phyloP scores from a whole-genome alignment of 1,140 invertebrate species.

The Monochamus saltuarius region DNA sequence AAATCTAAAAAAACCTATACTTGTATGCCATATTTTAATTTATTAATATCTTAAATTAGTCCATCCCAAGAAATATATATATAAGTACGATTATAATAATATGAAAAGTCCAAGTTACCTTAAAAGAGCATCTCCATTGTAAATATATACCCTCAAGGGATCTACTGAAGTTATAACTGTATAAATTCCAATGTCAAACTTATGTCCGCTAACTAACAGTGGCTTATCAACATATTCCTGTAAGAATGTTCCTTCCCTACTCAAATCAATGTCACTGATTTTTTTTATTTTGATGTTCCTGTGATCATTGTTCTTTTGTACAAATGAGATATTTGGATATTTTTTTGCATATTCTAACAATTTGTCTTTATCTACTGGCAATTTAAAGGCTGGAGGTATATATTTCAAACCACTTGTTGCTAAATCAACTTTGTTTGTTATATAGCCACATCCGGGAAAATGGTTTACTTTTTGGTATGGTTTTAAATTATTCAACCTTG shows the following conservation, averaged over 20 bases:
- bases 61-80: too few species aligned
- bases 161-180: constrained; percentile 88
- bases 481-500: constrained; percentile 64
- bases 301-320: constrained; percentile 92
- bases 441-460: constrained; percentile 91
- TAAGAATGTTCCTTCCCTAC: constrained; percentile 77
- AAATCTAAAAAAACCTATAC: constrained; percentile 74
- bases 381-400: constrained; percentile 84
- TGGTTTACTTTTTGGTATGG: constrained; percentile 87
- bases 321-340: constrained; percentile 75
- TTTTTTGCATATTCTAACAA: constrained; percentile 70
- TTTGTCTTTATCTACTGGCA: constrained; percentile 74
- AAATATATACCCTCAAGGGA: constrained; percentile 86
- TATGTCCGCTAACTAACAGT: constrained; percentile 80
- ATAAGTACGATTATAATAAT: too few species aligned
- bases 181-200: constrained; percentile 97
- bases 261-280: constrained; percentile 70
- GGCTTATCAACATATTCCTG: constrained; percentile 88
- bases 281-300: constrained; percentile 80
- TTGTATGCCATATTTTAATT: too few species aligned
- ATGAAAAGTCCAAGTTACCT: constrained; percentile 56
- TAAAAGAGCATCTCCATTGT: constrained; percentile 86
- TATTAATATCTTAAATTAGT: too few species aligned
- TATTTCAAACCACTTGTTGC: constrained; percentile 74
- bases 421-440: constrained; percentile 93